phyloP scores from a whole-genome alignment of 2,797 vertebrate species.

The Enteromius anoplus region DNA sequence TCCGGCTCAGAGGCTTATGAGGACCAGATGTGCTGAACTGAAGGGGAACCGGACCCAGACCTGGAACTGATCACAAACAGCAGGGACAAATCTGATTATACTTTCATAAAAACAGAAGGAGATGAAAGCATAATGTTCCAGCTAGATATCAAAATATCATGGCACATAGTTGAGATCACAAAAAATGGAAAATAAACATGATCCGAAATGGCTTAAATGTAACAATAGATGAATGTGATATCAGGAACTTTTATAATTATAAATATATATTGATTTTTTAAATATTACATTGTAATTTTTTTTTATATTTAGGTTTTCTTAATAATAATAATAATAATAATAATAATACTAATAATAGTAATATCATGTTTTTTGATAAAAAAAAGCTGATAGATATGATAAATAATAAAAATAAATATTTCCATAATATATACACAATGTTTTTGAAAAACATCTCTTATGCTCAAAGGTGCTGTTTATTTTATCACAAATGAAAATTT shows the following conservation, averaged over 20 bases:
- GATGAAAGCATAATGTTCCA: slow-evolving; percentile 15
- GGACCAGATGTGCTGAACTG: slow-evolving; percentile 79
- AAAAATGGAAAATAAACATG: slow-evolving; percentile 21
- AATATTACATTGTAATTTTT: neutral
- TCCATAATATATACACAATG: neutral
- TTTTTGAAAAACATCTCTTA: neutral
- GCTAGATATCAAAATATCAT: slow-evolving; percentile 21
- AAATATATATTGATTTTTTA: neutral
- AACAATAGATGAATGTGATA: neutral
- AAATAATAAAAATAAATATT: neutral
- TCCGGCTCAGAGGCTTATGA: slow-evolving; percentile 90
- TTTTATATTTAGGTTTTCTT: neutral
- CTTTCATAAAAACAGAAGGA: slow-evolving; percentile 1
- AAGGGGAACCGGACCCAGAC: slow-evolving; percentile 82
- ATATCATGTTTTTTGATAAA: neutral
- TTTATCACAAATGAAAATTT: neutral
- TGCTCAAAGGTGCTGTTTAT: neutral
- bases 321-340: neutral
- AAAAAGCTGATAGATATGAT: neutral
- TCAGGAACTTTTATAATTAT: neutral
- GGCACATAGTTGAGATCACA: neutral
- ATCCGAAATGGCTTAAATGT: neutral
- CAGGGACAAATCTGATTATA: slow-evolving; percentile 11
- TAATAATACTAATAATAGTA: neutral
- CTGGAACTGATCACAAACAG: slow-evolving; percentile 77